Evolutionary conservation across 2,113 vertebrate species (phyloP).

Genomic region (Uria aalge): DNA sequence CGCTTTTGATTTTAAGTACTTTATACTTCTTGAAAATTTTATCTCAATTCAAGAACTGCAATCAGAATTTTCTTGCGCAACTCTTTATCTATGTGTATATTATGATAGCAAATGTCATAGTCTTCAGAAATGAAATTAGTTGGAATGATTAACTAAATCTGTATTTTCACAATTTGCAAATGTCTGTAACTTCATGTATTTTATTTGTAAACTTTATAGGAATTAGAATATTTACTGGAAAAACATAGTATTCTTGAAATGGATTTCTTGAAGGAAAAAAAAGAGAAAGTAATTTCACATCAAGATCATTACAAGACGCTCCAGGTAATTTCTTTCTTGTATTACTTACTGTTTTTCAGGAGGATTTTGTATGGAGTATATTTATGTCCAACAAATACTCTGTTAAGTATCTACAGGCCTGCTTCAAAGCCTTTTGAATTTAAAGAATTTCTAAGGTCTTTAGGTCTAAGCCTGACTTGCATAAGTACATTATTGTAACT

Average conservation of each 20-base stretch:
- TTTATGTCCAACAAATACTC: not conserved
- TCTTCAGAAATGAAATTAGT: not conserved
- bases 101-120: not conserved
- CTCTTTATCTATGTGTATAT: not conserved
- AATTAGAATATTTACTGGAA: slow-evolving; percentile 73
- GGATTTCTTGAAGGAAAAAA: slow-evolving; percentile 72
- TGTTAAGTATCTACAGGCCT: not conserved
- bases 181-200: not conserved
- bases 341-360: not conserved
- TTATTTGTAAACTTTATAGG: slow-evolving; percentile 45
- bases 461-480: not conserved
- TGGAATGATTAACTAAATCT: not conserved
- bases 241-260: slow-evolving; percentile 72
- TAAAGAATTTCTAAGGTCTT: not conserved
- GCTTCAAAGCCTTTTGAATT: not conserved
- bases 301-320: slow-evolving; percentile 70
- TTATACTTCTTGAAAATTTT: not conserved
- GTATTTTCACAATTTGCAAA: not conserved
- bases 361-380: not conserved
- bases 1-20: not conserved
- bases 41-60: not conserved
- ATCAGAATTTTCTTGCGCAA: not conserved
- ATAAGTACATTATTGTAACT: not conserved
- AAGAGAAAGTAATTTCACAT: slow-evolving; percentile 62
- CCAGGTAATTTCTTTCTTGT: slow-evolving; percentile 68